phyloP scores from a whole-genome alignment of 2,113 vertebrate genomes.

The Pandion haliaetus region DNA sequence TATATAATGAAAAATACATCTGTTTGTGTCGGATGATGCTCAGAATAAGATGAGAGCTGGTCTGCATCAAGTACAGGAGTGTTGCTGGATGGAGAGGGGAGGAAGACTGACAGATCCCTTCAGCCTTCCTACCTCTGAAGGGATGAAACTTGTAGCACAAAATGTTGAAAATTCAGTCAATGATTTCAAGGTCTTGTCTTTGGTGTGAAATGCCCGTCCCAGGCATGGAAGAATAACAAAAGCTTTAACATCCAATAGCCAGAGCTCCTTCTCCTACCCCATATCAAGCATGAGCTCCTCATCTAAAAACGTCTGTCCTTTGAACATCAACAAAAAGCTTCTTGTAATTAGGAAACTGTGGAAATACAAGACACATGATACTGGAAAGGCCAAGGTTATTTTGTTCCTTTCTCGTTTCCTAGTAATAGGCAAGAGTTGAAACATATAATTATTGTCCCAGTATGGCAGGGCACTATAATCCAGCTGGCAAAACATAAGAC shows the following conservation, averaged over 20 bases:
- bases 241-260: not conserved
- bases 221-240: not conserved
- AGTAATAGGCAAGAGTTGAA: constrained; percentile 56
- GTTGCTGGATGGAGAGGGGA: not conserved
- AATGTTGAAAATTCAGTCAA: not conserved
- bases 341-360: constrained; percentile 12
- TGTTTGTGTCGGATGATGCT: not conserved
- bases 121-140: not conserved
- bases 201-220: not conserved
- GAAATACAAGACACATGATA: not conserved
- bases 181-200: not conserved
- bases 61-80: not conserved
- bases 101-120: not conserved
- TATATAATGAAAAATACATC: not conserved
- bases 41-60: not conserved
- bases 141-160: not conserved
- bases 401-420: constrained; percentile 49
- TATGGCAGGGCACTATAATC: constrained; percentile 30
- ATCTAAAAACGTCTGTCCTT: not conserved
- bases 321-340: not conserved
- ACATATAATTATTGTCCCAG: constrained; percentile 56
- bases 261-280: not conserved
- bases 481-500: not conserved
- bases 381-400: constrained; percentile 21
- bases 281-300: not conserved